Conservation (phyloP, 2,888 invertebrate species). For the Drosophila stalkeri region DNA sequence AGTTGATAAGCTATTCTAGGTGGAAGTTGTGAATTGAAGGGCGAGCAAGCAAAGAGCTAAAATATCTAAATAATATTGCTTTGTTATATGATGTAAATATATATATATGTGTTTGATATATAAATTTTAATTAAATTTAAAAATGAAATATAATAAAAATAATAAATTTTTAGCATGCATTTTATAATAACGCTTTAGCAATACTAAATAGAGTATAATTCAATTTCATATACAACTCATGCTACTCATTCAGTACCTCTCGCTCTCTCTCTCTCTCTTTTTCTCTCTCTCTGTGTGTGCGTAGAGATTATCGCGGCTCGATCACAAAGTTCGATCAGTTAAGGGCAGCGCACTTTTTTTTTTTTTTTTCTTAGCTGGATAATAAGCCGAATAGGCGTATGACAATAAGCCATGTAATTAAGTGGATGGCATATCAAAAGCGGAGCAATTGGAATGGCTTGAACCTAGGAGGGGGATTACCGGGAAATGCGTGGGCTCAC, state of each 20-base stretch:
- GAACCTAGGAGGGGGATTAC: constrained; percentile 62
- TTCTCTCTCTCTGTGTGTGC: constrained; percentile 22
- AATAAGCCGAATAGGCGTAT: constrained; percentile 81
- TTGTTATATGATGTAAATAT: too few relatives aligned
- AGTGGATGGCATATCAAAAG: constrained; percentile 69
- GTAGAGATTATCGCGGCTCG: constrained; percentile 67
- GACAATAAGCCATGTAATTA: constrained; percentile 79
- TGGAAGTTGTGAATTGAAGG: not conserved
- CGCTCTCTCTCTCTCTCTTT: constrained; percentile 3
- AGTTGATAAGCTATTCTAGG: constrained; percentile 8
- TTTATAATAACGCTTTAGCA: too few relatives aligned
- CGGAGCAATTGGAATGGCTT: constrained; percentile 53
- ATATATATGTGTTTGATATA: too few relatives aligned
- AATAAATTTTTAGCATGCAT: too few relatives aligned
- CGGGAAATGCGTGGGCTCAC: constrained; percentile 66
- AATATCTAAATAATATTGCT: too few relatives aligned
- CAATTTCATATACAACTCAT: constrained; percentile 12
- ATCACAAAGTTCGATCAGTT: constrained; percentile 79
- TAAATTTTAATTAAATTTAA: not conserved
- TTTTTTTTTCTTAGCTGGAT: constrained; percentile 61
- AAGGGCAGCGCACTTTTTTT: constrained; percentile 70
- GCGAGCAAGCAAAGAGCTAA: too few relatives aligned
- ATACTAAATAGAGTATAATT: constrained; percentile 25
- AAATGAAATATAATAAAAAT: not conserved
- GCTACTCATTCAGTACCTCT: not conserved